Percentiles rank a stretch among this genome's conserved stretches.
Conservation (phyloP, 1,140 invertebrate species). For the Drosophila ogumai region DNA sequence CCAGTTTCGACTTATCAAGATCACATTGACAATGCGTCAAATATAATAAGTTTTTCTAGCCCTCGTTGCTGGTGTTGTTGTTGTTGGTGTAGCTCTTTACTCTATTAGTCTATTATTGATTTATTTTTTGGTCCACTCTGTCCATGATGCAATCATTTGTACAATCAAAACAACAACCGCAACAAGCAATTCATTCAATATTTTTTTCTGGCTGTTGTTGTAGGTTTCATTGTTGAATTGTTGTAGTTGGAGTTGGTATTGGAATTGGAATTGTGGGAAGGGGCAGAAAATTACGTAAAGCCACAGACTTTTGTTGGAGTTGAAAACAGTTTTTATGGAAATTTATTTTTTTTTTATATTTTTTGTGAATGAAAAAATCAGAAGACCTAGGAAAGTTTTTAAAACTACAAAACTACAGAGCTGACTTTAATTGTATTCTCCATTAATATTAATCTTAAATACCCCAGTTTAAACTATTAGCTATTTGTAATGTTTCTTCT, state of each 20-base stretch:
- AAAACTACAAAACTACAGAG: too few relatives aligned
- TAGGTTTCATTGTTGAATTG: conserved; percentile 7
- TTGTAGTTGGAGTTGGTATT: conserved; percentile 27
- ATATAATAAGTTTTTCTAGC: conserved; percentile 70
- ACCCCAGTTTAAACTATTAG: neutral
- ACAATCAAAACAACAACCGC: conserved; percentile 38
- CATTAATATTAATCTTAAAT: neutral
- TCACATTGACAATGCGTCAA: conserved; percentile 83
- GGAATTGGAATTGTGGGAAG: conserved; percentile 19
- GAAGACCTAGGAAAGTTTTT: neutral
- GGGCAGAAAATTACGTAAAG: conserved; percentile 39
- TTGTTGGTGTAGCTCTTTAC: conserved; percentile 54
- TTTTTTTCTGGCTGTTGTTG: conserved; percentile 9
- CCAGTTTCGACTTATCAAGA: conserved; percentile 74
- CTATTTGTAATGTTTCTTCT: neutral
- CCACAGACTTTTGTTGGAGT: conserved; percentile 15
- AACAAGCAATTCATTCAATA: conserved; percentile 43
- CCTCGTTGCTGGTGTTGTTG: conserved; percentile 12
- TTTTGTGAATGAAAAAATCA: conserved; percentile 12
- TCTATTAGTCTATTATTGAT: conserved; percentile 74
- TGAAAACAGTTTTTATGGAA: conserved; percentile 37
- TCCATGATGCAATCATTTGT: conserved; percentile 78
- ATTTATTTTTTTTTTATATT: conserved; percentile 6
- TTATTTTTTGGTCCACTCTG: conserved; percentile 62
- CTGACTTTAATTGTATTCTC: neutral